These are phyloP conservation scores for Drusus annulatus DNA, from an alignment of 1,140 invertebrate genomes.

Conservation along the genomic window DNA sequence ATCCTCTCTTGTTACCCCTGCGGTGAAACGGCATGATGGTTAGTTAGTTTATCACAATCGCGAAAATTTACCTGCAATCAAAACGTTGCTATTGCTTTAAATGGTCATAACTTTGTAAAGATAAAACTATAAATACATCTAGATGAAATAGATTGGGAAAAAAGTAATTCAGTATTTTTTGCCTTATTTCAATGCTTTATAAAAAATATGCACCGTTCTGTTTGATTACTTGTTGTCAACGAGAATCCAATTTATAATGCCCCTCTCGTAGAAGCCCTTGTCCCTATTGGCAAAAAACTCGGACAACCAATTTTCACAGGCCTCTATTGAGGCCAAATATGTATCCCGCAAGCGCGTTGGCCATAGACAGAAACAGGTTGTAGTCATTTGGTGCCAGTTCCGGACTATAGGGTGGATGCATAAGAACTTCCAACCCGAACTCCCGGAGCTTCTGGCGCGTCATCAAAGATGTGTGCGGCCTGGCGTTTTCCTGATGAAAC, in stretches of 20 bases:
- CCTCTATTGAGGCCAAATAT: constrained; percentile 22
- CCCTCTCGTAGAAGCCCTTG: constrained; percentile 22
- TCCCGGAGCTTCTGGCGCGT: constrained; percentile 16
- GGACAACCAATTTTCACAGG: constrained; percentile 28
- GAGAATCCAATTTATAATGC: too few relatives aligned
- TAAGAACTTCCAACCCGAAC: neutral
- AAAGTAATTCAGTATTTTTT: constrained; percentile 12
- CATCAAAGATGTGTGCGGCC: constrained; percentile 22
- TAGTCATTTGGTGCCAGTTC: constrained; percentile 3
- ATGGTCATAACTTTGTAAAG: too few relatives aligned
- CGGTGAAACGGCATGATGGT: too few relatives aligned
- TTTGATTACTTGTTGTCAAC: too few relatives aligned
- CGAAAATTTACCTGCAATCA: too few relatives aligned
- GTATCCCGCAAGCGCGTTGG: constrained; percentile 24
- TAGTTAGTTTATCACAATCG: too few relatives aligned
- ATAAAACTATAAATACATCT: too few relatives aligned
- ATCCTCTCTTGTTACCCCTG: too few relatives aligned
- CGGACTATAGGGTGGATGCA: neutral
- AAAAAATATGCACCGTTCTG: too few relatives aligned
- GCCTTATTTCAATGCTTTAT: constrained; percentile 24
- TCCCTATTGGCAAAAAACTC: constrained; percentile 21
- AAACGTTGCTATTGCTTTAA: too few relatives aligned
- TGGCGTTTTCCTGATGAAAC: constrained; percentile 13
- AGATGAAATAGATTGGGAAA: too few relatives aligned
- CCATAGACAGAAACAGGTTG: constrained; percentile 6